phyloP scores from a whole-genome alignment of 2,888 invertebrate genomes.

The Brassicogethes aeneus region DNA sequence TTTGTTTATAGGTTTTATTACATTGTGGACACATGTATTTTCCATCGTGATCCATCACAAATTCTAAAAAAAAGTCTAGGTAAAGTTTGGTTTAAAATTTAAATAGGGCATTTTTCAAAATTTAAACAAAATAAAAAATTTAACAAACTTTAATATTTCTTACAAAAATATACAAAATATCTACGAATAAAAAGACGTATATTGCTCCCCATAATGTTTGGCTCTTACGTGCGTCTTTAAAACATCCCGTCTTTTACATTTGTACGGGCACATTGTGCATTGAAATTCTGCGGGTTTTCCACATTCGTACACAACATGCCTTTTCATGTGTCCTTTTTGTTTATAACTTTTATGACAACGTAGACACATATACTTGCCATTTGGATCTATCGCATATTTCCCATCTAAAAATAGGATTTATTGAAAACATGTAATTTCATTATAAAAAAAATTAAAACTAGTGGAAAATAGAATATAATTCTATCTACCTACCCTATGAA shows the following conservation, averaged over 20 bases:
- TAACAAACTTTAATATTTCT: not conserved
- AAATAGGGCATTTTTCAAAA: too few species aligned
- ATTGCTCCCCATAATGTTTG: too few species aligned
- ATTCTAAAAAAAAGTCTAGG: not conserved
- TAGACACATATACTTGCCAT: constrained; percentile 3
- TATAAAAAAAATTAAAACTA: too few species aligned
- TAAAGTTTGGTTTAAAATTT: too few species aligned
- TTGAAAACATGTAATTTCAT: too few species aligned
- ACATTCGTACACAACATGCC: constrained; percentile 7
- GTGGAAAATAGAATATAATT: too few species aligned
- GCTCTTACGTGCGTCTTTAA: not conserved
- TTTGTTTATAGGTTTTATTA: constrained; percentile 28
- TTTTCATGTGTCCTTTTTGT: constrained; percentile 4
- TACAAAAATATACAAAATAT: not conserved
- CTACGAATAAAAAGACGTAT: too few species aligned
- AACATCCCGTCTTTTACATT: not conserved
- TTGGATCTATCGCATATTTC: too few species aligned
- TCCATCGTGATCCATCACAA: constrained; percentile 3
- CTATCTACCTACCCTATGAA: too few species aligned
- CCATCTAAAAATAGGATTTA: too few species aligned
- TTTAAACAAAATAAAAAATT: not conserved
- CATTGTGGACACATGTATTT: constrained; percentile 28
- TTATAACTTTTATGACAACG: constrained; percentile 6
- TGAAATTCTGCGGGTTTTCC: constrained; percentile 7
- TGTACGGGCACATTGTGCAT: constrained; percentile 6